phyloP scores from a whole-genome alignment of 2,888 invertebrate species.

The Abscondita cerata region DNA sequence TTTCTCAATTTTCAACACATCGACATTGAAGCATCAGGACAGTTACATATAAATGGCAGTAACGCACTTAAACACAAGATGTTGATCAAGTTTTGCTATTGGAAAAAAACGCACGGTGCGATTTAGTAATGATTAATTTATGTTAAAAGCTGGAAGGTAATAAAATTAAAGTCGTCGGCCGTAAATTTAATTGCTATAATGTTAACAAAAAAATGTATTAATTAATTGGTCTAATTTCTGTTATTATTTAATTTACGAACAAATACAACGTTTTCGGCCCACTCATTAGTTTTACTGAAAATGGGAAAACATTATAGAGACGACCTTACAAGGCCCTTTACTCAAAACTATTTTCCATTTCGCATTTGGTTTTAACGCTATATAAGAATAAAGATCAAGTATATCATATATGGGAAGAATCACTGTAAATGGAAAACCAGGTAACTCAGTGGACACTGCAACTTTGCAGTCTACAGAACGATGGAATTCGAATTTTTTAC shows the following conservation, averaged over 20 bases:
- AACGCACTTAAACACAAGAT: too few relatives aligned
- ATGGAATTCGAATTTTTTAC: slow-evolving; percentile 47
- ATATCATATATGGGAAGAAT: slow-evolving; percentile 61
- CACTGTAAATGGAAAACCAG: slow-evolving; percentile 62
- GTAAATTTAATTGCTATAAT: slow-evolving; percentile 23
- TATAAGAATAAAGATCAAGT: slow-evolving; percentile 62
- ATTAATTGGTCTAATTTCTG: slow-evolving; percentile 28
- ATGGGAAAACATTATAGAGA: slow-evolving; percentile 47
- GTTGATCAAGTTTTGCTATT: too few relatives aligned
- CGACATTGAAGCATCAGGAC: too few relatives aligned
- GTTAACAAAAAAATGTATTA: slow-evolving; percentile 16
- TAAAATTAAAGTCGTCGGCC: not conserved
- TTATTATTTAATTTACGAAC: slow-evolving; percentile 32
- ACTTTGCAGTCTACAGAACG: slow-evolving; percentile 45
- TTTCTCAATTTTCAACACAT: too few relatives aligned
- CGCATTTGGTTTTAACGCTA: slow-evolving; percentile 58
- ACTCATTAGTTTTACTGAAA: slow-evolving; percentile 18
- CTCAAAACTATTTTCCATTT: slow-evolving; percentile 54
- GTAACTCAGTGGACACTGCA: slow-evolving; percentile 55
- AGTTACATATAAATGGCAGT: too few relatives aligned
- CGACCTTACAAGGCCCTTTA: slow-evolving; percentile 59
- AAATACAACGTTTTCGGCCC: slow-evolving; percentile 11
- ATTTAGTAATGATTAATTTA: too few relatives aligned
- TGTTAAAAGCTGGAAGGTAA: too few relatives aligned
- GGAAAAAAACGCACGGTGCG: too few relatives aligned